Evolutionary conservation across 2,113 vertebrate species (phyloP), one percentile per base, ranked within the genome.

Genomic region (Sclerurus mexicanus): DNA sequence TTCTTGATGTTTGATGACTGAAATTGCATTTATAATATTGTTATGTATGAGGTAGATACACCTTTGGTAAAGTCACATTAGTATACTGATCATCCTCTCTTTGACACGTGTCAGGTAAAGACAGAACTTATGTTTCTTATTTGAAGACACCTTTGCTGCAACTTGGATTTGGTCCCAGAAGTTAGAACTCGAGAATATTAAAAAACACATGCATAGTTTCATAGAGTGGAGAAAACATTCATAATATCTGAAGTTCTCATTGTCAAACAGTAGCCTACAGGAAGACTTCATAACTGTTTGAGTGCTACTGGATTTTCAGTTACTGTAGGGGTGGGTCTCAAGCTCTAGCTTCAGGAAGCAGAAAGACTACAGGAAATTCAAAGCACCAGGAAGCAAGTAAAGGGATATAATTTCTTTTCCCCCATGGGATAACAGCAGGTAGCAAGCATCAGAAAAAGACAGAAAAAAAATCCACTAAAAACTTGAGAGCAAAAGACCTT

Each of bases 101-200:
- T 89, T 62, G 46, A 49, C 9, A 10, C 0, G 0, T 16, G 22
- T 3, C 7, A 28, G 15, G 6, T 37, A 42, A 76, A 78, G 31
- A 18, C 50, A 64, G 49, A 33, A 37, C 0, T 17, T 39, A 16
- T 9, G 6, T 27, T 63, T 63, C 5, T 27, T 46, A 47, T 59
- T 83, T 2, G 0, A 73, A 76, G 18, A 63, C 79, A n/a, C 4
- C 0, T 71, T 75, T 75, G n/a, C 0, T 0, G 3, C 64, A 27
- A 5, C 6, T 63, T 82, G 28, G 1, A 20, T 75, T 75, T 25
- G 5, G 4, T 59, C 12, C 12, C 71, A 19, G 37, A 75, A 78
- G 4, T 31, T n/a, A 71, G 9, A 59, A 67, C 11, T 16, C n/a
- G 10, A 44, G 9, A 79, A 58, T 86, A 88, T 91, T 14, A n/a